phyloP scores from a whole-genome alignment of 2,797 vertebrate genomes.

The Chrosomus eos region DNA sequence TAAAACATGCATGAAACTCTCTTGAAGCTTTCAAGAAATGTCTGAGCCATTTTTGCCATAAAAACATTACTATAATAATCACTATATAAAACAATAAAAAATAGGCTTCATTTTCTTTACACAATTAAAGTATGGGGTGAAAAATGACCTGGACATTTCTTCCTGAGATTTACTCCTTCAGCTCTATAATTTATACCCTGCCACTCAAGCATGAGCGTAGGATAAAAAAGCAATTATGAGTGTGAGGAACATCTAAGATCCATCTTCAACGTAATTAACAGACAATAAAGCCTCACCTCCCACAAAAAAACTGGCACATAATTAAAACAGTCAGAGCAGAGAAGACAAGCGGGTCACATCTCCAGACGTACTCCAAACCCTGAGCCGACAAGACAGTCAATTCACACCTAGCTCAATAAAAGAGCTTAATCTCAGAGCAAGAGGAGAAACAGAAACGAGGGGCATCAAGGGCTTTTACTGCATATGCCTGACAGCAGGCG shows the following conservation, averaged over 20 bases:
- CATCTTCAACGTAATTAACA: constrained; percentile 57
- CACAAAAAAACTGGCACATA: constrained; percentile 1
- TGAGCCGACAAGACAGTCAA: not conserved
- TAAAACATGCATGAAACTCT: not conserved
- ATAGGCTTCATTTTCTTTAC: not conserved
- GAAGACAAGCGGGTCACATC: constrained; percentile 18
- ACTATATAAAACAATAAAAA: not conserved
- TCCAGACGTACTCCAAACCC: not conserved
- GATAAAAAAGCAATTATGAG: constrained; percentile 36
- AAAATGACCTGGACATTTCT: not conserved
- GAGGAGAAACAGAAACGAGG: not conserved
- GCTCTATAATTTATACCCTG: constrained; percentile 48
- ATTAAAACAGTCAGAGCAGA: constrained; percentile 18
- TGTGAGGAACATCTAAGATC: constrained; percentile 46
- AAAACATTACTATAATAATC: not conserved
- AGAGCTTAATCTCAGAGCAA: not conserved
- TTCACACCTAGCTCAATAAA: not conserved
- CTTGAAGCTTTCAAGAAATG: not conserved
- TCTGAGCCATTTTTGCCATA: not conserved
- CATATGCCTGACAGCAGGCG: not conserved
- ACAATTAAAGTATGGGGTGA: not conserved
- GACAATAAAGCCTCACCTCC: constrained; percentile 23
- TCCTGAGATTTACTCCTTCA: not conserved
- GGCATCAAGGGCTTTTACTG: not conserved
- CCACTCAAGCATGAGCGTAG: constrained; percentile 56